phyloP scores from a whole-genome alignment of 2,888 invertebrate genomes.

The Acrobasis repandana region DNA sequence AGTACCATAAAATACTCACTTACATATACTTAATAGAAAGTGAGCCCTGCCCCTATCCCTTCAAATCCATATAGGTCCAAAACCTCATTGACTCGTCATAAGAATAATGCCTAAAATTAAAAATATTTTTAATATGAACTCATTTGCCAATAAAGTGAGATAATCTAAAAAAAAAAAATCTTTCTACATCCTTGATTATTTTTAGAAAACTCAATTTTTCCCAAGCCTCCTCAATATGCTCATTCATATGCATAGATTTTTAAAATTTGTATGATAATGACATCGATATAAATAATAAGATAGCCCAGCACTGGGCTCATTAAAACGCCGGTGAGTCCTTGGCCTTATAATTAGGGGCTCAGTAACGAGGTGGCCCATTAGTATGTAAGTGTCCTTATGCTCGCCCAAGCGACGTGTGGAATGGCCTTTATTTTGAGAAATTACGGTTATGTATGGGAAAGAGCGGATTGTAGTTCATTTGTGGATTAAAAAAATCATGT shows the following conservation, averaged over 20 bases:
- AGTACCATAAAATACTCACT: too few relatives aligned
- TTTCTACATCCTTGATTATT: neutral
- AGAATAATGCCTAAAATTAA: too few relatives aligned
- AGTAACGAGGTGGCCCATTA: conserved; percentile 61
- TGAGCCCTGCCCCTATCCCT: too few relatives aligned
- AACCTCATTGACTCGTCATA: too few relatives aligned
- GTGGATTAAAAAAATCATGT: neutral
- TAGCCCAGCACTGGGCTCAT: conserved; percentile 42
- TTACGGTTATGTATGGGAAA: conserved; percentile 26
- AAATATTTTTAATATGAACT: too few relatives aligned
- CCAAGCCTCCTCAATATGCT: conserved; percentile 16
- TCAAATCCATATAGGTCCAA: too few relatives aligned
- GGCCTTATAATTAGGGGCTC: conserved; percentile 60
- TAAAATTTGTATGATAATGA: conserved; percentile 44
- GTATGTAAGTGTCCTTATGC: conserved; percentile 60
- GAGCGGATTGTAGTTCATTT: conserved; percentile 23
- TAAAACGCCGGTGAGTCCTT: conserved; percentile 41
- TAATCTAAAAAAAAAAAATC: too few relatives aligned
- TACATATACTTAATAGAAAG: too few relatives aligned
- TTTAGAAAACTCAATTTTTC: conserved; percentile 1
- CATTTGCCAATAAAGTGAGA: too few relatives aligned
- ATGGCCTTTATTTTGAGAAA: conserved; percentile 47
- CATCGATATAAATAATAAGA: conserved; percentile 40
- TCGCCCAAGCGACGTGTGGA: conserved; percentile 50
- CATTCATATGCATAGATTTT: conserved; percentile 34